These are phyloP conservation scores for Neogale vison DNA, from an alignment of 2,113 vertebrate genomes.

Conservation along the genomic window DNA sequence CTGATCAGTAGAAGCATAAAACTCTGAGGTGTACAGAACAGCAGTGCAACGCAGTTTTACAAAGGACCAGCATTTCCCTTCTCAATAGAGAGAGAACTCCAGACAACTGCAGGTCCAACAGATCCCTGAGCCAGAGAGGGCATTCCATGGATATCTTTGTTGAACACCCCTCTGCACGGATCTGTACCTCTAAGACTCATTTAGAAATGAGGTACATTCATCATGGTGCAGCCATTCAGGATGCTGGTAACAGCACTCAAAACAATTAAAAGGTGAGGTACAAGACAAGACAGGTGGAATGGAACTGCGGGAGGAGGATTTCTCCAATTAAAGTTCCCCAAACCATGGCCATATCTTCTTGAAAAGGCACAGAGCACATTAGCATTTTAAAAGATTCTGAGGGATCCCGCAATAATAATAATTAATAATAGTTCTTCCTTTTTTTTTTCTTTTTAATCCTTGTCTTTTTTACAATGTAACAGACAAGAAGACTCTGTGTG, in stretches of 20 bases:
- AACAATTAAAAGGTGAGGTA: not conserved
- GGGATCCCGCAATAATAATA: not conserved
- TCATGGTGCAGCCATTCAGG: not conserved
- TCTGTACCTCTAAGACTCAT: not conserved
- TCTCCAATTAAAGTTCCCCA: not conserved
- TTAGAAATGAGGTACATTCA: not conserved
- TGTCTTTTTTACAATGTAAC: not conserved
- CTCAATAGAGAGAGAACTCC: not conserved
- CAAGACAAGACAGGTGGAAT: not conserved
- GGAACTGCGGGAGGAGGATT: rapidly evolving
- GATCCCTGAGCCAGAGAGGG: rapidly evolving
- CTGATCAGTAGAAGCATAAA: not conserved
- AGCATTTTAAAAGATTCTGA: not conserved
- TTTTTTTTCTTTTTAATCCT: not conserved
- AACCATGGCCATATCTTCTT: not conserved
- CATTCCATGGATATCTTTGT: too few relatives aligned
- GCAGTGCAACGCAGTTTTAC: too few relatives aligned
- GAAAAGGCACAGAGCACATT: not conserved
- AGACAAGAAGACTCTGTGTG: not conserved
- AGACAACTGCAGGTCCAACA: too few relatives aligned
- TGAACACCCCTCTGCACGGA: not conserved
- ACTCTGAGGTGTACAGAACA: not conserved
- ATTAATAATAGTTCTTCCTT: not conserved
- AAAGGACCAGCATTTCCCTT: not conserved
- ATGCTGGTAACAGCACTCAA: not conserved